These are phyloP conservation scores for Enhydra lutris DNA, from an alignment of 2,113 vertebrate genomes.

Conservation along the genomic window DNA sequence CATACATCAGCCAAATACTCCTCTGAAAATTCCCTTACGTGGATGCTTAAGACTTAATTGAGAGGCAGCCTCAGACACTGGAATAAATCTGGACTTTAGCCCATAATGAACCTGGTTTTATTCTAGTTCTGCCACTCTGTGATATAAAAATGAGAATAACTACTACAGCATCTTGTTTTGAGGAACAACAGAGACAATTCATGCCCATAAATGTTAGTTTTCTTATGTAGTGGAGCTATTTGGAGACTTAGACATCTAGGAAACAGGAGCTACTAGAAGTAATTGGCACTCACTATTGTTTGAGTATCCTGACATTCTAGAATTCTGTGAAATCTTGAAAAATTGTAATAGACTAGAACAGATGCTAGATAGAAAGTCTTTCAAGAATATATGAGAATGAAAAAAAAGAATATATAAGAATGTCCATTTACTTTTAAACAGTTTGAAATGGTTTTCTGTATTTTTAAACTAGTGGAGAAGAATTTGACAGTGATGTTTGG, in stretches of 20 bases:
- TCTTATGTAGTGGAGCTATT: neutral
- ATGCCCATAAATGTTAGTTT: neutral
- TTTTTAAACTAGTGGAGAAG: neutral
- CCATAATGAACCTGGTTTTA: neutral
- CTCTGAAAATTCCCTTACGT: neutral
- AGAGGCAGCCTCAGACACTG: neutral
- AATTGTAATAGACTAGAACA: neutral
- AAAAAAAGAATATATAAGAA: neutral
- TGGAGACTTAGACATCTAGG: neutral
- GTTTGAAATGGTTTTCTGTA: neutral
- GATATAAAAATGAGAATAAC: neutral
- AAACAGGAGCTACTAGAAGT: neutral
- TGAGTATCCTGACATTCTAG: neutral
- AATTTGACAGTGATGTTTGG: neutral
- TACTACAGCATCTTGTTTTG: neutral
- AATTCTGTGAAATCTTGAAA: neutral
- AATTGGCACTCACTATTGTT: neutral
- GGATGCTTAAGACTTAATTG: neutral
- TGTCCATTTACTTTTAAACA: neutral
- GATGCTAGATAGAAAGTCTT: neutral
- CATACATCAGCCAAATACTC: neutral
- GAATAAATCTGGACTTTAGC: neutral
- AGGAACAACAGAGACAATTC: neutral
- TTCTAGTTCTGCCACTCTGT: neutral
- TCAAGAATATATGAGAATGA: neutral